These are phyloP conservation scores for Papilio aristodemus DNA, from an alignment of 1,140 invertebrate species.

Conservation along the genomic window DNA sequence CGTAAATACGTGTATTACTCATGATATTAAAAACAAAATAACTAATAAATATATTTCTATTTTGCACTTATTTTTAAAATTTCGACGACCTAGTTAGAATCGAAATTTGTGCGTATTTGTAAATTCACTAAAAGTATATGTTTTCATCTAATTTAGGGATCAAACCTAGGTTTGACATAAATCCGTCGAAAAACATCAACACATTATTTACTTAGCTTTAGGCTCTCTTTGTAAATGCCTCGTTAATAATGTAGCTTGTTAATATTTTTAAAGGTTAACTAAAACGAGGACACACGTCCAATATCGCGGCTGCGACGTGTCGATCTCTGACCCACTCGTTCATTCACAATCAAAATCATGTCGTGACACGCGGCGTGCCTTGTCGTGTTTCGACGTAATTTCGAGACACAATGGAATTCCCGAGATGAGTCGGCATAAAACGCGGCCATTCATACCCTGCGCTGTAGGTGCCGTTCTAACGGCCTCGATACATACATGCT, in stretches of 20 bases:
- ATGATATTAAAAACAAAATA: no score
- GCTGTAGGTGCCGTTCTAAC: constrained; percentile 10
- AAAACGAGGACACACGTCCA: constrained; percentile 39
- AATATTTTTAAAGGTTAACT: constrained; percentile 23
- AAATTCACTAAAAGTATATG: no score
- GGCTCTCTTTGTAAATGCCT: constrained; percentile 1
- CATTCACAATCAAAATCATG: constrained; percentile 74
- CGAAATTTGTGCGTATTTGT: no score
- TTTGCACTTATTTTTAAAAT: no score
- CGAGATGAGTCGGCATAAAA: constrained; percentile 70
- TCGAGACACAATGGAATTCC: constrained; percentile 73
- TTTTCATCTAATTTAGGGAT: no score
- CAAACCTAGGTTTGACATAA: no score
- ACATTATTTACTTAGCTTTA: neutral
- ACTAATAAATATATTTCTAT: no score
- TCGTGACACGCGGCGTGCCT: constrained; percentile 60
- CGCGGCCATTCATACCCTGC: constrained; percentile 64
- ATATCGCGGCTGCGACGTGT: constrained; percentile 50
- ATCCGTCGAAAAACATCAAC: no score
- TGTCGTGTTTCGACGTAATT: constrained; percentile 63
- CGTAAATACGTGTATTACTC: no score
- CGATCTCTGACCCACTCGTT: constrained; percentile 71
- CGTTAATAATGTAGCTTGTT: constrained; percentile 41
- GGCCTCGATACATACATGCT: neutral
- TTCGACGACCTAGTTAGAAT: no score